Evolutionary conservation across 2,797 vertebrate genomes (phyloP).

Genomic region (Xerus rutilus): DNA sequence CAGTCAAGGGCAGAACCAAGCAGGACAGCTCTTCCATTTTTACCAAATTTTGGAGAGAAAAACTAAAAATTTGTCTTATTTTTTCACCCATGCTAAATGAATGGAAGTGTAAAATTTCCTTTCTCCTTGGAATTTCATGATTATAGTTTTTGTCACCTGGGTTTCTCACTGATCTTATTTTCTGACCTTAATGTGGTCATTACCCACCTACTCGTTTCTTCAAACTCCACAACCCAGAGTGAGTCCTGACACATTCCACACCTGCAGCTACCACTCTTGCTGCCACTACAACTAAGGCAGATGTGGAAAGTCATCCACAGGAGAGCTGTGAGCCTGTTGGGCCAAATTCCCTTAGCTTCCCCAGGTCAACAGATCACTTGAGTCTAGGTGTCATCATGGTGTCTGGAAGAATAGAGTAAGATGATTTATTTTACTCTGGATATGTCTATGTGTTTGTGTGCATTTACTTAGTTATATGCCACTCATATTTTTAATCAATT

Average conservation of each 20-base stretch:
- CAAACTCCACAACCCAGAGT: neutral
- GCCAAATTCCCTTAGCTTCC: neutral
- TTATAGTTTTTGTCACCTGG: neutral
- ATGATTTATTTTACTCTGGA: neutral
- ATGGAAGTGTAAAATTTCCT: neutral
- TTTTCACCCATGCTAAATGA: neutral
- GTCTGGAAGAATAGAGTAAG: neutral
- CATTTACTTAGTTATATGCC: neutral
- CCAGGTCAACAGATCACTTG: neutral
- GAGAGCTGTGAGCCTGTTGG: neutral
- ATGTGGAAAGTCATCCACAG: neutral
- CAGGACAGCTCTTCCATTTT: neutral
- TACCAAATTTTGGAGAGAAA: neutral
- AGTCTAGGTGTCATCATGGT: neutral
- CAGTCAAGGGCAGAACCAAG: too few species aligned
- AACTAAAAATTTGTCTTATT: neutral
- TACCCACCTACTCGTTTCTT: neutral
- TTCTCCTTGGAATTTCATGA: neutral
- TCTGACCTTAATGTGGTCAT: neutral
- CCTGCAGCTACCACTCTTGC: neutral
- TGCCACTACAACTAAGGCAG: neutral
- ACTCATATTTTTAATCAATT: neutral
- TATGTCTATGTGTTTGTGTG: neutral
- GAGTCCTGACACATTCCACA: neutral
- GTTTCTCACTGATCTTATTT: neutral